phyloP scores from a whole-genome alignment of 2,113 vertebrate species.

The zebrafish (Danio rerio) region DNA sequence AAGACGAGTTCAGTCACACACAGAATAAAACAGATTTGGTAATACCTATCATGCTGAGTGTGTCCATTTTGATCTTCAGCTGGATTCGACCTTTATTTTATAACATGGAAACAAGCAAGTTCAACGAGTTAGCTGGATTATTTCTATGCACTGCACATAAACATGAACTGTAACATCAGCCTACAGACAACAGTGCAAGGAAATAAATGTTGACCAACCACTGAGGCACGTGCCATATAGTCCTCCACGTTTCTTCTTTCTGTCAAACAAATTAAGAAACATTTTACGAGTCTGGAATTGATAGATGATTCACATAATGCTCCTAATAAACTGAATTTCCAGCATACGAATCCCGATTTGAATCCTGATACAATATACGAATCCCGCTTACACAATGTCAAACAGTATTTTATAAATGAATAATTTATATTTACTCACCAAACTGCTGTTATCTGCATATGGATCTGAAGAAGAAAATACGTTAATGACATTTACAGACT shows the following conservation, averaged over 20 bases:
- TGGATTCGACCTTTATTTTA: slow-evolving; percentile 15
- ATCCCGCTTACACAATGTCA: too few species aligned
- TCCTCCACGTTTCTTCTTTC: slow-evolving; percentile 64
- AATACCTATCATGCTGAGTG: slow-evolving; percentile 32
- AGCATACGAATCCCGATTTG: too few species aligned
- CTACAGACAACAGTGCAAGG: background rate
- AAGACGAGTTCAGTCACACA: background rate
- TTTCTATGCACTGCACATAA: background rate
- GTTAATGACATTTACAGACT: background rate
- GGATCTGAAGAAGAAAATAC: slow-evolving; percentile 67
- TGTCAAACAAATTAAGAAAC: slow-evolving; percentile 63
- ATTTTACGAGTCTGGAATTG: too few species aligned
- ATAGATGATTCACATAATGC: too few species aligned
- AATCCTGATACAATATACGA: too few species aligned
- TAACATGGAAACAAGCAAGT: background rate
- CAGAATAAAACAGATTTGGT: background rate
- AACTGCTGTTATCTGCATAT: slow-evolving; percentile 61
- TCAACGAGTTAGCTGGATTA: too few species aligned
- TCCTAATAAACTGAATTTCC: too few species aligned
- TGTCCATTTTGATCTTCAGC: slow-evolving; percentile 25
- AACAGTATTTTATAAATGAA: too few species aligned
- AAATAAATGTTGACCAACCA: slow-evolving; percentile 5
- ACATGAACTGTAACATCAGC: background rate
- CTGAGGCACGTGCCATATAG: slow-evolving; percentile 66
- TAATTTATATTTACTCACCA: slow-evolving; percentile 62